Evolutionary conservation across 2,797 vertebrate species (phyloP), one percentile per base, ranked within the genome.

Genomic region (Salmo trutta): DNA sequence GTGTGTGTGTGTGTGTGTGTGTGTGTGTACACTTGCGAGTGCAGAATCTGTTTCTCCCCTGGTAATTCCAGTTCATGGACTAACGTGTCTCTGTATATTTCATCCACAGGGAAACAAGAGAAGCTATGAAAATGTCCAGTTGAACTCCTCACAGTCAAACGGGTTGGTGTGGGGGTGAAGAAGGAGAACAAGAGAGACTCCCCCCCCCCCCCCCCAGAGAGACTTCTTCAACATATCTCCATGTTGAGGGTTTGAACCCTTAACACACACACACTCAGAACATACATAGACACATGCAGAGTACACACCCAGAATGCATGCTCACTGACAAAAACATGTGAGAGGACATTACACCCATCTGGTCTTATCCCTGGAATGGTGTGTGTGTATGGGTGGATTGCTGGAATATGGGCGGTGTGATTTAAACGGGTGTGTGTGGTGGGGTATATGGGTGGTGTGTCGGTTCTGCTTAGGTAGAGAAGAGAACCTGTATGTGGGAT

Each of bases 41-140:
- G 41, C 10, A 47, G 41, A 47, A 14, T 47, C 41, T 12, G 41
- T 47, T 47, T 47, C 2, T 47, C 41, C 19, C 56, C 2, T 62
- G 19, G n/a, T 62, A 62, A 62, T 62, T 3, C 19, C 2, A 7
- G 56, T 19, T 6, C 21, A 3, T 62, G 8, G 59, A 24, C 59
- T 62, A 17, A 29, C 85, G 88, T 82, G 87, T 78, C 90, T 72
- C 36, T 68, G 71, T 47, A 74, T 73, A 71, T 82, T 82, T 89
- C 85, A 74, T 75, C 81, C 92, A 87, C 68, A 97, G 96, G 95
- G 96, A 84, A 97, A 98, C 71, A 95, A 96, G 81, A 95, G 97
- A 82, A 87, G 89, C 87, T 97, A 96, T 85, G 98, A 99, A 91
- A 97, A 97, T 17, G 96, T 99, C 88, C 98, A 98, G 81, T 92